Evolutionary conservation across 2,888 invertebrate genomes (phyloP), one percentile per base, ranked within the genome.

Genomic region (Cylloceria caligata): DNA sequence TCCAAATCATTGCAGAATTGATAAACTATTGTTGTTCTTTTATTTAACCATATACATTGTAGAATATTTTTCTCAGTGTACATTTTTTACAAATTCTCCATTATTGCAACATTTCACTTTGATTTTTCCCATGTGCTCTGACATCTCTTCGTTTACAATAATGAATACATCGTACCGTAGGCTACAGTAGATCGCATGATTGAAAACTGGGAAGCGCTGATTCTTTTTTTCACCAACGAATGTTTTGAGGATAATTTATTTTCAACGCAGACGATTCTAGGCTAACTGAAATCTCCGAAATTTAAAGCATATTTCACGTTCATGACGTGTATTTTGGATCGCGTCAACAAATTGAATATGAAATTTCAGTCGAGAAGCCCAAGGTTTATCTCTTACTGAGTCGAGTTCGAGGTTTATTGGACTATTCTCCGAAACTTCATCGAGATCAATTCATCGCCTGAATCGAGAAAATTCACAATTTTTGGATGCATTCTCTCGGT

Each of bases 401-500:
- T 39, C 39, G 39, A 0, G 39, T 39, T 11, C 0, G 11, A 11
- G 39, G 11, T 39, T 39, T 39, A 39, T 39, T 3, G 39, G 3
- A 39, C 9, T 11, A 9, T 11, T 9, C 39, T 39, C 1, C 9
- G 39, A 39, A 39, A 39, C 11, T 39, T 9, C 39, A 11, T 39
- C 0, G 11, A 39, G 11, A n/a, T n/a, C n/a, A n/a, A n/a, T n/a
- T n/a, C n/a, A n/a, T n/a, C n/a, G n/a, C n/a, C n/a, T n/a, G n/a
- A n/a, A n/a, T n/a, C n/a, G n/a, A n/a, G n/a, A n/a, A n/a, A n/a
- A n/a, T n/a, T n/a, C n/a, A 55, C 39, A 55, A 79, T 72, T 79
- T 72, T 47, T 34, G 79, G 11, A 79, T 34, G 7, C 49, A 71
- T 45, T 71, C 65, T 42, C 65, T 72, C 30, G 16, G 16, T 57